Evolutionary conservation across 1,140 invertebrate genomes (phyloP), one percentile per base, ranked within the genome.

Genomic region (Drosophila prosaltans): DNA sequence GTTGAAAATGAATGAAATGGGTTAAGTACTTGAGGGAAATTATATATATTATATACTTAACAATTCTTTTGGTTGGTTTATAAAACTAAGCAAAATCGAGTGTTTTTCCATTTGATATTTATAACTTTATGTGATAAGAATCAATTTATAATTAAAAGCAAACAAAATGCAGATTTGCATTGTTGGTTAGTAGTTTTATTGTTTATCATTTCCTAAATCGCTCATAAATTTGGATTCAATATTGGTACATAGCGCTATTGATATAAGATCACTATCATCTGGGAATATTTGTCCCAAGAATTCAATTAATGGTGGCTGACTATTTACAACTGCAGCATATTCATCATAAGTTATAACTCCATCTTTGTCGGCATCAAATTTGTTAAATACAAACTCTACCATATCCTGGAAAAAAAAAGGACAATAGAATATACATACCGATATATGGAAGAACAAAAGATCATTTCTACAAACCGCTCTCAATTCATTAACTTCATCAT

Each of bases 251-350:
- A 83, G 78, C 2, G 84, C 90, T 3, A 91, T 82, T 5, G 86
- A 11, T 5, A 77, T 74, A 10, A 68, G 43, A 48, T 90, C 86
- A 16, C 66, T 67, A 5, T 68, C 55, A 43, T 78, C 82, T 24
- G 97, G 97, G 21, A 98, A 94, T 74, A 97, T 96, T 66, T 95
- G 95, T 0, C 97, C 97, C 74, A 98, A 94, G 43, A 94, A 94
- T 91, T 98, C 96, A 21, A 98, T 80, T 2, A 97, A 92, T 2
- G 95, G 93, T 0, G 94, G 94, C 62, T 97, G 95, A 10, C 93
- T 93, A 54, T 93, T 81, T 0, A 97, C 95, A 0, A 95, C 93
- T 1, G 92, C 91, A 55, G 93, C 91, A 84, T 96, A 98, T 92
- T 98, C 97, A 0, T 94, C 92, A 72, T 94, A 95, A 1, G 95